A percentile compares a stretch with the other conserved stretches of the same genome.
Evolutionary conservation across 2,888 invertebrate species (phyloP).

Genomic region (Drosophila gaucha): DNA sequence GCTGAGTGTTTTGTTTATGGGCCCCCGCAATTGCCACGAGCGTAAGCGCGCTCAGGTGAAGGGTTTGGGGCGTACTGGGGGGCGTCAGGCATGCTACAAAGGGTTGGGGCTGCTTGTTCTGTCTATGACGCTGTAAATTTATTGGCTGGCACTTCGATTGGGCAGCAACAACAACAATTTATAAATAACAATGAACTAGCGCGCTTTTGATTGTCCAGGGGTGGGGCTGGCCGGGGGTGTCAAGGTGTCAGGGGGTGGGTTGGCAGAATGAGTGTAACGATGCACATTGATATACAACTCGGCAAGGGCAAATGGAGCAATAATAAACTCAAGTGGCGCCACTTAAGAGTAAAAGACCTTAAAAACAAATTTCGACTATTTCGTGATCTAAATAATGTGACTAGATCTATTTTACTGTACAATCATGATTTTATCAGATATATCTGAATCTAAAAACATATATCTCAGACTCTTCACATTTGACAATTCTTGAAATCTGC

Average conservation of each 20-base stretch:
- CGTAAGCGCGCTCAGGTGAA: conserved; percentile 12
- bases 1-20: conserved; percentile 72
- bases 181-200: conserved; percentile 49
- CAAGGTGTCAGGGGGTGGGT: not conserved
- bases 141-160: conserved; percentile 45
- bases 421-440: no score
- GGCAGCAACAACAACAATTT: conserved; percentile 12
- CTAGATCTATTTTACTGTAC: no score
- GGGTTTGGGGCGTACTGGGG: not conserved
- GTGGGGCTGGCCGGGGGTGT: not conserved
- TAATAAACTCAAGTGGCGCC: not conserved
- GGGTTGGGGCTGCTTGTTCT: not conserved
- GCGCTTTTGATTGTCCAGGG: not conserved
- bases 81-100: not conserved
- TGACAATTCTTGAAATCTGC: no score
- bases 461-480: no score
- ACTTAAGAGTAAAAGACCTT: not conserved
- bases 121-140: conserved; percentile 44
- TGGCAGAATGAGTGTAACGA: conserved; percentile 2
- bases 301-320: conserved; percentile 11
- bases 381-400: not conserved
- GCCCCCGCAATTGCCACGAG: conserved; percentile 34
- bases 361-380: not conserved
- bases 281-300: conserved; percentile 13
- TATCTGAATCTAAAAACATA: no score